These are phyloP conservation scores for Chrysocyon brachyurus DNA, from an alignment of 2,797 vertebrate genomes.

Conservation along the genomic window DNA sequence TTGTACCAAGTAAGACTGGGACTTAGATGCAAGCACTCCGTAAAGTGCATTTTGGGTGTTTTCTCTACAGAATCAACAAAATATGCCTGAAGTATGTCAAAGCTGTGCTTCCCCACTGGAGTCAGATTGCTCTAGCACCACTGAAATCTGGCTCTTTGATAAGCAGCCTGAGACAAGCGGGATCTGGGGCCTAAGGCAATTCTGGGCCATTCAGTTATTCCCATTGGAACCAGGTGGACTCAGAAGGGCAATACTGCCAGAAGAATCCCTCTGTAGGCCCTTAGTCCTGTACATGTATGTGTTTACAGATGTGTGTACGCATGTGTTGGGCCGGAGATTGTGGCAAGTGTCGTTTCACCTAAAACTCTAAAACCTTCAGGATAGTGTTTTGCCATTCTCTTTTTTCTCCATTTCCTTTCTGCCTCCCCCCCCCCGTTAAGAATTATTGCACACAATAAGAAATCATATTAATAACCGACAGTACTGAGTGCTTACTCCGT, in stretches of 20 bases:
- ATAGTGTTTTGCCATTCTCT: not conserved
- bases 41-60: not conserved
- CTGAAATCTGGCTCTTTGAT: not conserved
- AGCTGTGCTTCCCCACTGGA: not conserved
- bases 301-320: not conserved
- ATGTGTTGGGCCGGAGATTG: not conserved
- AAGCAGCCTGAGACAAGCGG: not conserved
- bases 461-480: not conserved
- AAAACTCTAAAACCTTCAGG: not conserved
- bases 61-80: not conserved
- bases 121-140: not conserved
- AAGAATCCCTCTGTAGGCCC: not conserved
- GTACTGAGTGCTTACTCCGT: not conserved
- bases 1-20: not conserved
- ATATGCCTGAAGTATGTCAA: not conserved
- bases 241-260: not conserved
- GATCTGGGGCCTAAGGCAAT: not conserved
- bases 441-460: not conserved
- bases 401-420: not conserved
- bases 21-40: not conserved
- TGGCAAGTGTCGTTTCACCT: not conserved
- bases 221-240: not conserved
- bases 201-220: not conserved
- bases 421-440: not conserved
- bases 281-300: not conserved